These are phyloP conservation scores for Cinclus mexicanus DNA, from an alignment of 2,113 vertebrate genomes.

Conservation along the genomic window DNA sequence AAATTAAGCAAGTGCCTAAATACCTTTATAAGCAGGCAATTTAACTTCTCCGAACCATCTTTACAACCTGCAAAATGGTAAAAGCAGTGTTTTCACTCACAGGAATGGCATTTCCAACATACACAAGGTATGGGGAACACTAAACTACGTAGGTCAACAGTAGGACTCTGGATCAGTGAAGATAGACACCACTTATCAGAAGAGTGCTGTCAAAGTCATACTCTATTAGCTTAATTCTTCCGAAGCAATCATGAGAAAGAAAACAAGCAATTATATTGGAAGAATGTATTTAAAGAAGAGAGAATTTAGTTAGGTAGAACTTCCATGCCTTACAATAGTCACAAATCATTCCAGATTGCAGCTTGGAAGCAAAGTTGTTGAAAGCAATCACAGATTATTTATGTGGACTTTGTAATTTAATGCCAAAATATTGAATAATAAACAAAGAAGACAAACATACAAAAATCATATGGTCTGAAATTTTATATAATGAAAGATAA, in stretches of 20 bases:
- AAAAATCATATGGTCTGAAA: neutral
- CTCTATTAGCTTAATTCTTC: neutral
- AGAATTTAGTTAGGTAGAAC: neutral
- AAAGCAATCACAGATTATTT: neutral
- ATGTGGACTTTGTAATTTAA: neutral
- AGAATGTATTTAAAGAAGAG: neutral
- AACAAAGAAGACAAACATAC: neutral
- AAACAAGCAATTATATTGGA: neutral
- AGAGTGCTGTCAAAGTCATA: neutral
- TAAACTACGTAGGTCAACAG: neutral
- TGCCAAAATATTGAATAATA: neutral
- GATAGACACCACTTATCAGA: neutral
- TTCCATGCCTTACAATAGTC: neutral
- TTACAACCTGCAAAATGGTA: neutral
- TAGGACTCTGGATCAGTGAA: neutral
- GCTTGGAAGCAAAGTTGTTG: neutral
- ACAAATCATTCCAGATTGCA: neutral
- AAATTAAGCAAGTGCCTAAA: slow-evolving; percentile 1
- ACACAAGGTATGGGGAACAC: neutral
- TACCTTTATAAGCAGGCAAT: neutral
- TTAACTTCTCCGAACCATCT: neutral
- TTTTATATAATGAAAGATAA: neutral
- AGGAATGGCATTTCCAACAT: neutral
- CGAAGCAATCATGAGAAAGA: neutral
- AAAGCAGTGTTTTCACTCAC: neutral